Conservation (phyloP, 2,113 vertebrate genomes). For the Bucco capensis region DNA sequence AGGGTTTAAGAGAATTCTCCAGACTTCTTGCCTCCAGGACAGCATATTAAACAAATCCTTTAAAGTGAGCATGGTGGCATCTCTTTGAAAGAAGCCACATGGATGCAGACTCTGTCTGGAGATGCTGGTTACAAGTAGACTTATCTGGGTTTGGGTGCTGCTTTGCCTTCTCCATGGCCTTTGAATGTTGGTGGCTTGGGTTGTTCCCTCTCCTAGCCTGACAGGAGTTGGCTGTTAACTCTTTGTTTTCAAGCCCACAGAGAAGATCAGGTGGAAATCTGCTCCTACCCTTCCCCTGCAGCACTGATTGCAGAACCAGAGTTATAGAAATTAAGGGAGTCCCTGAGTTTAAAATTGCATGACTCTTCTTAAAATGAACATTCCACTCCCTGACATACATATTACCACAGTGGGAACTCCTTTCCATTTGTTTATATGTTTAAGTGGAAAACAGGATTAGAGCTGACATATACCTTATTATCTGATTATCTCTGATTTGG, state of each 20-base stretch:
- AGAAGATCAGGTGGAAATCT: background rate
- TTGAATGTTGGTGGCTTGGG: background rate
- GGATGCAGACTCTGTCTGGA: background rate
- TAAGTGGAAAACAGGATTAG: background rate
- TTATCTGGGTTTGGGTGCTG: background rate
- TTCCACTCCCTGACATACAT: background rate
- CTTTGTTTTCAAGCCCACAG: accelerated
- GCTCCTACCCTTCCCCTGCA: background rate
- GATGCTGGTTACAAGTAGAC: background rate
- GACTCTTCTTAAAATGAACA: background rate
- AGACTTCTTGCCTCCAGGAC: background rate
- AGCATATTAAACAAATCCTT: background rate
- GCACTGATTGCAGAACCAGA: background rate
- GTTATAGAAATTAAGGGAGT: background rate
- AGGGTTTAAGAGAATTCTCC: background rate
- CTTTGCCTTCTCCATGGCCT: background rate
- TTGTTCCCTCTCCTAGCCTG: background rate
- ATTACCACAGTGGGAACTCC: background rate
- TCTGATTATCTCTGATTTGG: background rate
- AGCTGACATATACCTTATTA: background rate
- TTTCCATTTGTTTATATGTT: background rate
- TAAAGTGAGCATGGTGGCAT: background rate
- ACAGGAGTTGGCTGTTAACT: background rate
- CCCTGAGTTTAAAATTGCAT: background rate
- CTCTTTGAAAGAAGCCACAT: background rate